Evolutionary conservation across 2,797 vertebrate genomes (phyloP).

Genomic region (Ctenochaetus hawaiiensis): DNA sequence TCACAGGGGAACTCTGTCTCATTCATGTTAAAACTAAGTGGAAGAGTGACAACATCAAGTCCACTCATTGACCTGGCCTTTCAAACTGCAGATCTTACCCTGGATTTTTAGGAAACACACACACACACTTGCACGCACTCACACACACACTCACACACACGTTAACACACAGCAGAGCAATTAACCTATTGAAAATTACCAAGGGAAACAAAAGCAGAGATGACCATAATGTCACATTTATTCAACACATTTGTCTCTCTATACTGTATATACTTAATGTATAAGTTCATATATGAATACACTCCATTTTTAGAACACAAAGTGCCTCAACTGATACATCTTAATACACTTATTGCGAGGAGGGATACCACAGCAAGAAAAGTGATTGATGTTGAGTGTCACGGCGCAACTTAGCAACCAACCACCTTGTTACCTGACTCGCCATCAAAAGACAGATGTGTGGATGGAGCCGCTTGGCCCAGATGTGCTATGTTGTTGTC

Average conservation of each 20-base stretch:
- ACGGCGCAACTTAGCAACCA: slow-evolving; percentile 75
- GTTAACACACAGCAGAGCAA: slow-evolving; percentile 72
- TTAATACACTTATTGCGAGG: slow-evolving; percentile 87
- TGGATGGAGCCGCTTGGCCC: slow-evolving; percentile 80
- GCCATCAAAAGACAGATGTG: slow-evolving; percentile 80
- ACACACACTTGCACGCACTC: slow-evolving; percentile 48
- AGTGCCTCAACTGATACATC: slow-evolving; percentile 86
- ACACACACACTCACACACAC: slow-evolving; percentile 59
- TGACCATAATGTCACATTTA: slow-evolving; percentile 81
- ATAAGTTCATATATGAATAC: slow-evolving; percentile 76
- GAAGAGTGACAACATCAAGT: slow-evolving; percentile 60
- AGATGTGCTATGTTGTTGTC: slow-evolving; percentile 77
- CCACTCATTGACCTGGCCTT: slow-evolving; percentile 47
- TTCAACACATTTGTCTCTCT: slow-evolving; percentile 78
- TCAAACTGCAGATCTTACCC: slow-evolving; percentile 62
- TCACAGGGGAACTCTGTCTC: slow-evolving; percentile 49
- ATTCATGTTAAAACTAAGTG: slow-evolving; percentile 47
- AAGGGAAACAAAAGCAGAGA: slow-evolving; percentile 79
- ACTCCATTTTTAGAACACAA: slow-evolving; percentile 79
- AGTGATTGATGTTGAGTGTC: slow-evolving; percentile 74
- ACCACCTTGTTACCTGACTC: slow-evolving; percentile 77
- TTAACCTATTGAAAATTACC: slow-evolving; percentile 76
- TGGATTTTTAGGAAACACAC: slow-evolving; percentile 59
- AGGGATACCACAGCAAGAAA: slow-evolving; percentile 80
- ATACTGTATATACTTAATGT: slow-evolving; percentile 76